These are phyloP conservation scores for Drosophila pseudotakahashii DNA, from an alignment of 2,888 invertebrate genomes.

Conservation along the genomic window DNA sequence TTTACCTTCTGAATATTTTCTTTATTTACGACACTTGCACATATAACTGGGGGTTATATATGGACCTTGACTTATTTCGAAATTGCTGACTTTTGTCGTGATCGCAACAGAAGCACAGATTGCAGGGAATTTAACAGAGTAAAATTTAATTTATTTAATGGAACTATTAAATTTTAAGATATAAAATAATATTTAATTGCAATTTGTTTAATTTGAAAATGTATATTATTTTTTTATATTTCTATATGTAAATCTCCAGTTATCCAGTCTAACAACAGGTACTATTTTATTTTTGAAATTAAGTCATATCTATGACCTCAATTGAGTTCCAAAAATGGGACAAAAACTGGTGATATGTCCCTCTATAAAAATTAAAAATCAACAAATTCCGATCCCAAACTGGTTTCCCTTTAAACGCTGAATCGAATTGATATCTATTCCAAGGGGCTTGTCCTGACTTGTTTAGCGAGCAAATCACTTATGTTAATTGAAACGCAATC, in stretches of 20 bases:
- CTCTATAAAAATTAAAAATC: background rate
- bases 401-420: background rate
- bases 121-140: background rate
- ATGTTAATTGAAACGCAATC: slow-evolving; percentile 45
- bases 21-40: slow-evolving; percentile 8
- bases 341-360: background rate
- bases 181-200: too few relatives aligned
- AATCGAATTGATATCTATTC: slow-evolving; percentile 5
- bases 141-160: background rate
- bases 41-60: slow-evolving; percentile 2
- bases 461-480: slow-evolving; percentile 34
- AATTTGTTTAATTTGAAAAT: too few relatives aligned
- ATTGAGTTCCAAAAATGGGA: background rate
- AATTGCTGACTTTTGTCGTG: slow-evolving; percentile 6
- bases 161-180: too few relatives aligned
- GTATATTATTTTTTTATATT: too few relatives aligned
- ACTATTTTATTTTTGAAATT: too few relatives aligned
- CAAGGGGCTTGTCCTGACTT: slow-evolving; percentile 33
- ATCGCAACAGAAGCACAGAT: slow-evolving; percentile 3
- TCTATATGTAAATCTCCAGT: too few relatives aligned
- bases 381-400: slow-evolving; percentile 12
- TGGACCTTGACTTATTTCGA: slow-evolving; percentile 61
- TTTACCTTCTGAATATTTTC: slow-evolving; percentile 32
- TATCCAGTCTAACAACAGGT: too few relatives aligned
- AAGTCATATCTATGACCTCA: background rate